Conservation (phyloP, 2,888 invertebrate genomes). For the Seira ritae region DNA sequence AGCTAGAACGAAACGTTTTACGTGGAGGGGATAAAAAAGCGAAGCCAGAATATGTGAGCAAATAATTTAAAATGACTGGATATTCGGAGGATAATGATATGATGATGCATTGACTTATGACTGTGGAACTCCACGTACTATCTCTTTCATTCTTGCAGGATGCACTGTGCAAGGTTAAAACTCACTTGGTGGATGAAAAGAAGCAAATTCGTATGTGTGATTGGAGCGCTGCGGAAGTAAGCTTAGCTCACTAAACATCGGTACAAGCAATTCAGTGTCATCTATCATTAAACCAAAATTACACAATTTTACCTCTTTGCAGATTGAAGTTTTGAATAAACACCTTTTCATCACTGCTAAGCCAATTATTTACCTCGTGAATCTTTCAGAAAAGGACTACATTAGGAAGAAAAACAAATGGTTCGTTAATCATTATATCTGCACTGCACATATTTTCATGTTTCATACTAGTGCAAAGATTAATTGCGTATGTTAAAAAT, state of each 20-base stretch:
- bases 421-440: slow-evolving; percentile 79
- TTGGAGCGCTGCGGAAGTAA: slow-evolving; percentile 95
- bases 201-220: slow-evolving; percentile 94
- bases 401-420: slow-evolving; percentile 99
- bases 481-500: slow-evolving; percentile 51
- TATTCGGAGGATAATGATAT: background rate
- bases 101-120: background rate
- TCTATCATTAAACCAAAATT: no score
- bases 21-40: slow-evolving; percentile 95
- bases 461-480: no score
- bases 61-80: background rate
- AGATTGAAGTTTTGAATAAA: slow-evolving; percentile 98
- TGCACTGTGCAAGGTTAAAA: slow-evolving; percentile 88
- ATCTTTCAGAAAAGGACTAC: slow-evolving; percentile 98
- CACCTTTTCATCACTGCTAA: slow-evolving; percentile 98
- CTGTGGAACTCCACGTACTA: background rate
- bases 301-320: slow-evolving; percentile 75
- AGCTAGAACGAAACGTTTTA: slow-evolving; percentile 87
- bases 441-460: background rate
- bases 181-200: slow-evolving; percentile 89
- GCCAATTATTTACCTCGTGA: slow-evolving; percentile 97
- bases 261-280: background rate
- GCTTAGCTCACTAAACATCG: no score
- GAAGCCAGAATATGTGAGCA: slow-evolving; percentile 96
- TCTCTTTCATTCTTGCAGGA: slow-evolving; percentile 85